Percentiles rank a stretch among this genome's conserved stretches.
Conservation (phyloP, 2,797 vertebrate species). For the Sphaeramia orbicularis region DNA sequence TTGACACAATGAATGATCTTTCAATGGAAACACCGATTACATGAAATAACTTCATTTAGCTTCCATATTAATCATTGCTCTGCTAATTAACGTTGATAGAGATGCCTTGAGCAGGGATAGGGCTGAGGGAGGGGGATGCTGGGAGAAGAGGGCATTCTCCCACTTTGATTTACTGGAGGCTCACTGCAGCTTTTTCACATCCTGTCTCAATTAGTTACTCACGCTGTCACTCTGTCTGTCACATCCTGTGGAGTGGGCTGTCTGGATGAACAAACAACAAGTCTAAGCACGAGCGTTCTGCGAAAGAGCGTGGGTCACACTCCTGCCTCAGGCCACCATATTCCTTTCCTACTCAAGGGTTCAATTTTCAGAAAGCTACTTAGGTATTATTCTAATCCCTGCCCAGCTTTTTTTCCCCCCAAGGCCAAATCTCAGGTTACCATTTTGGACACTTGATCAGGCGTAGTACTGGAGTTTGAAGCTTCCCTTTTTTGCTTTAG, state of each 20-base stretch:
- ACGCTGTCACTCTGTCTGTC: slow-evolving; percentile 83
- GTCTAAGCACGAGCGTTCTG: slow-evolving; percentile 53
- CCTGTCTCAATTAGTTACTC: slow-evolving; percentile 84
- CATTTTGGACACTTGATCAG: slow-evolving; percentile 75
- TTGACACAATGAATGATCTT: slow-evolving; percentile 92
- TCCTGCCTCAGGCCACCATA: slow-evolving; percentile 71
- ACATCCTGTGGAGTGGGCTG: slow-evolving; percentile 75
- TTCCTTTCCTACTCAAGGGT: slow-evolving; percentile 77
- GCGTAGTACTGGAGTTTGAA: slow-evolving; percentile 59
- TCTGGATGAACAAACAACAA: slow-evolving; percentile 59
- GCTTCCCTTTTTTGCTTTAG: slow-evolving; percentile 38
- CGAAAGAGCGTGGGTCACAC: slow-evolving; percentile 79
- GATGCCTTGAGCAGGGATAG: slow-evolving; percentile 79
- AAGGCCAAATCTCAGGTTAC: slow-evolving; percentile 74
- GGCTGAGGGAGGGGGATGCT: slow-evolving; percentile 41
- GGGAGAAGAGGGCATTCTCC: slow-evolving; percentile 66
- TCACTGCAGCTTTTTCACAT: slow-evolving; percentile 72
- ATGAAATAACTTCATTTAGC: slow-evolving; percentile 92
- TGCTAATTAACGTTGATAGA: slow-evolving; percentile 91
- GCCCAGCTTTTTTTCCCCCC: slow-evolving; percentile 47
- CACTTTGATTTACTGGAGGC: slow-evolving; percentile 74
- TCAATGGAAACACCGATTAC: slow-evolving; percentile 91
- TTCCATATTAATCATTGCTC: slow-evolving; percentile 91
- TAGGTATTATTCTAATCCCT: slow-evolving; percentile 84
- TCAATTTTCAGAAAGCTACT: slow-evolving; percentile 83